A percentile compares a stretch with the other conserved stretches of the same genome.
phyloP scores from a whole-genome alignment of 1,140 invertebrate species.

The Calosoma granatense region DNA sequence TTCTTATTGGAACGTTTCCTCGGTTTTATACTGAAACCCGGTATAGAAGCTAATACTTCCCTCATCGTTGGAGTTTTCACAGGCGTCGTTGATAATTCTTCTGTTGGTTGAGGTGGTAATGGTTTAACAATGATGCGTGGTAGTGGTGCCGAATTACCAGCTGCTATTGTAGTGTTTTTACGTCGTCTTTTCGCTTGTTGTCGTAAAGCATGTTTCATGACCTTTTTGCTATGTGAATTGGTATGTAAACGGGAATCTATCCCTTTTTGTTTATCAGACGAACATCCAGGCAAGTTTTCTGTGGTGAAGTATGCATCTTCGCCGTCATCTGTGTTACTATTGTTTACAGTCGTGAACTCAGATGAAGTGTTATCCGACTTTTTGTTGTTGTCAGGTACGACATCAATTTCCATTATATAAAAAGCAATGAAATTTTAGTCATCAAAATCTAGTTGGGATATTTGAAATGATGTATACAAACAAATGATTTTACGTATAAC shows the following conservation, averaged over 20 bases:
- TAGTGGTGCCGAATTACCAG: constrained; percentile 52
- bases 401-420: constrained; percentile 9
- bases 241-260: neutral
- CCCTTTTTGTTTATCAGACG: neutral
- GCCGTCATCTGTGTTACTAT: neutral
- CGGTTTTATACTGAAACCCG: constrained; percentile 77
- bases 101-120: constrained; percentile 47
- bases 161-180: constrained; percentile 65
- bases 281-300: constrained; percentile 1
- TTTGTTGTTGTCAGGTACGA: neutral
- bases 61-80: constrained; percentile 62
- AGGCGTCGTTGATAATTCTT: constrained; percentile 32
- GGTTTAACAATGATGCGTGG: constrained; percentile 62
- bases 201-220: constrained; percentile 58
- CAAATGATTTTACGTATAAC: neutral
- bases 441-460: neutral
- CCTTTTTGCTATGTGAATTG: constrained; percentile 34
- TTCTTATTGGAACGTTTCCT: constrained; percentile 69
- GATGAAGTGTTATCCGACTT: neutral
- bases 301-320: neutral
- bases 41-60: constrained; percentile 79
- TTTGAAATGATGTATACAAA: neutral
- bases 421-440: neutral
- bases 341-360: neutral
- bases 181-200: constrained; percentile 69